phyloP scores from a whole-genome alignment of 2,888 invertebrate species.

The Cheilosia grossa region DNA sequence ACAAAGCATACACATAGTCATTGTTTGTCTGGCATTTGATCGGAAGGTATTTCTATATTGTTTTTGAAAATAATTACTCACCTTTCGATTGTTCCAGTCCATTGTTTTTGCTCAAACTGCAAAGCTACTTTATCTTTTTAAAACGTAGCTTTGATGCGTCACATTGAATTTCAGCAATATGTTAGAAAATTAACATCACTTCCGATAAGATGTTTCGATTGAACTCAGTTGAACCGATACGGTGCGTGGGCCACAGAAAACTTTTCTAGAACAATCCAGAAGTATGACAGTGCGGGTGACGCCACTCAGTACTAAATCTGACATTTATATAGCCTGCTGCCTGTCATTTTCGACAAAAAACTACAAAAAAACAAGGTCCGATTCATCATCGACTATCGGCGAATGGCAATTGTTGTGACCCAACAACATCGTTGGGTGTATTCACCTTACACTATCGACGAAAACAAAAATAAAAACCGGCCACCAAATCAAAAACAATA shows the following conservation, averaged over 20 bases:
- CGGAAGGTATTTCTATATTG: not conserved
- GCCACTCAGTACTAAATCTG: not conserved
- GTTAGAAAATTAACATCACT: not conserved
- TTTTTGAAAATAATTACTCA: slow-evolving; percentile 4
- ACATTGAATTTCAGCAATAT: not conserved
- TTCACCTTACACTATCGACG: slow-evolving; percentile 25
- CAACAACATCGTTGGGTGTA: slow-evolving; percentile 18
- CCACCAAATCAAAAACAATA: slow-evolving; percentile 27
- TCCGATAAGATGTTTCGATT: not conserved
- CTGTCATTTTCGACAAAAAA: not conserved
- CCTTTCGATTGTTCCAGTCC: slow-evolving; percentile 5
- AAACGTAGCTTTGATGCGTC: not conserved
- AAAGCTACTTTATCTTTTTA: not conserved
- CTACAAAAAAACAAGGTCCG: not conserved
- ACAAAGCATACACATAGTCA: not conserved
- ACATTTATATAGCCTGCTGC: not conserved
- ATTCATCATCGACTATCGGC: not conserved
- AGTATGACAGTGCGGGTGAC: too few relatives aligned
- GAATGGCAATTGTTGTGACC: not conserved
- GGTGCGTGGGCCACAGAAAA: not conserved
- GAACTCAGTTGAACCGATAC: not conserved
- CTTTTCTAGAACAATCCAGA: not conserved
- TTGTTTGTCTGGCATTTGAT: not conserved
- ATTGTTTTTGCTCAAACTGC: not conserved
- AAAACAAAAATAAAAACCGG: slow-evolving; percentile 31